Conservation (phyloP, 2,888 invertebrate species). For the Taenaris catops region DNA sequence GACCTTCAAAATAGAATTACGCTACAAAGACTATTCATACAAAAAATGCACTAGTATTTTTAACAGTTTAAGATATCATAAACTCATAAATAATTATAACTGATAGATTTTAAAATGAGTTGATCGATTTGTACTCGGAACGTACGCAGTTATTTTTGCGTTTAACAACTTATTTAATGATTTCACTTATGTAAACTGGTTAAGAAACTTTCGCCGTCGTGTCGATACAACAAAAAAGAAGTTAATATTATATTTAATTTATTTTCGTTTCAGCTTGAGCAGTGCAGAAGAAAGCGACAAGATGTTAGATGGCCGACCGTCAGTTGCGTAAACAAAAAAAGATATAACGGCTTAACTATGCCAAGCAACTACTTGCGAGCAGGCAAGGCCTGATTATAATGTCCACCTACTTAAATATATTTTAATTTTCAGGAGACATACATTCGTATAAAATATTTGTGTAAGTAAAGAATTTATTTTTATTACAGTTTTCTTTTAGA, state of each 20-base stretch:
- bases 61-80: too few relatives aligned
- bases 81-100: too few relatives aligned
- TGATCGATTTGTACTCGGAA: too few relatives aligned
- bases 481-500: constrained; percentile 31
- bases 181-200: not conserved
- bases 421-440: constrained; percentile 19
- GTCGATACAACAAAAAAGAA: constrained; percentile 16
- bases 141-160: too few relatives aligned
- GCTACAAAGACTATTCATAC: too few relatives aligned
- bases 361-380: constrained; percentile 22
- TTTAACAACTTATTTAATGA: too few relatives aligned
- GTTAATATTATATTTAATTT: constrained; percentile 3
- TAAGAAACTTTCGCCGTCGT: constrained; percentile 8
- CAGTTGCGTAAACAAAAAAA: constrained; percentile 72
- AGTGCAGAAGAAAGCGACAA: constrained; percentile 87
- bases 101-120: too few relatives aligned
- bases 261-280: constrained; percentile 74
- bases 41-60: too few relatives aligned
- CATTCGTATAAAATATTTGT: constrained; percentile 31
- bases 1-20: too few relatives aligned
- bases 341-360: too few relatives aligned
- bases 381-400: constrained; percentile 38
- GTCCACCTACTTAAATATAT: constrained; percentile 36
- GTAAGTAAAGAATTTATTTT: constrained; percentile 54
- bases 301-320: constrained; percentile 87